phyloP scores from a whole-genome alignment of 2,113 vertebrate species.

The Pollimyrus isidori region DNA sequence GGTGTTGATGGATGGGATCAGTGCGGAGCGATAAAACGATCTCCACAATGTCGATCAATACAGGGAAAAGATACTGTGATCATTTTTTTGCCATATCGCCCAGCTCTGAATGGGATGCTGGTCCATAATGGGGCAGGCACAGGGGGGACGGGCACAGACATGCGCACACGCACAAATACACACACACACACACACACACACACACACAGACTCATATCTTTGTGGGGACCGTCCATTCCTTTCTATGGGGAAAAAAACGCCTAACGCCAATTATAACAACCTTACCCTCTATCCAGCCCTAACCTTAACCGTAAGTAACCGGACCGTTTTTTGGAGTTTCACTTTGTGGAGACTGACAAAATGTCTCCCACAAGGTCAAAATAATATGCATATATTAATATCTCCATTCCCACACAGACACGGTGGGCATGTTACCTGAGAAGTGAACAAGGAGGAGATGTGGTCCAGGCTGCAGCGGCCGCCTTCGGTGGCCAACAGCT shows the following conservation, averaged over 20 bases:
- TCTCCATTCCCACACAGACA: not conserved
- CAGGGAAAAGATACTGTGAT: no score
- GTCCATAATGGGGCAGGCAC: not conserved
- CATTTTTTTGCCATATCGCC: no score
- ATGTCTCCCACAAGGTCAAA: not conserved
- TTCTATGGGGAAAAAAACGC: no score
- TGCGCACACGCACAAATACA: not conserved
- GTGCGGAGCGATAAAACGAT: no score
- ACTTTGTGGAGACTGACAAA: not conserved
- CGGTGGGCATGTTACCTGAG: conserved; percentile 61
- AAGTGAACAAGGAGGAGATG: conserved; percentile 79
- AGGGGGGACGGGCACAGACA: no score
- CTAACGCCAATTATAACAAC: no score
- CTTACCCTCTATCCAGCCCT: no score
- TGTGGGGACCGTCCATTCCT: not conserved
- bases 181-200: not conserved
- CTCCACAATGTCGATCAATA: no score
- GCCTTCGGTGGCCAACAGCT: conserved; percentile 75
- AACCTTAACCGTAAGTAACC: no score
- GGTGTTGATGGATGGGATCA: not conserved
- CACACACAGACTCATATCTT: not conserved
- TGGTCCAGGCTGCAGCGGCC: conserved; percentile 84
- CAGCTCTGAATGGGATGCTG: not conserved
- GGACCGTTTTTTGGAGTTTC: no score
- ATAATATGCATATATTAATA: not conserved